Base-by-base conservation (phyloP, 35 echinoderm and acorn worm species). In the Acanthaster planci region DNA sequence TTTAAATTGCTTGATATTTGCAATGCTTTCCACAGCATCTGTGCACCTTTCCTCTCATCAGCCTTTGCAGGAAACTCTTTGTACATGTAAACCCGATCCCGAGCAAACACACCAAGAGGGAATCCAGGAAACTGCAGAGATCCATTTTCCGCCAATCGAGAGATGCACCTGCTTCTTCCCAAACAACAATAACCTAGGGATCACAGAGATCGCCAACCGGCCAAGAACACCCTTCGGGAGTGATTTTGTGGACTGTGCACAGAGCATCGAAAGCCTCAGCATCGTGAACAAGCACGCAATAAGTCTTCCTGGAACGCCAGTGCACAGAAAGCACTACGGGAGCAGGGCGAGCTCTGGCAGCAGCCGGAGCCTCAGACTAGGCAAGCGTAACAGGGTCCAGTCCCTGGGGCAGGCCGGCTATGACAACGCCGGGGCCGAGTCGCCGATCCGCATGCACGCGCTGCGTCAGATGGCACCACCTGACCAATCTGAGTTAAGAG, bases 51-150 rank as follows among this genome's bases (percentile, higher is more conserved):
- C 14, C 23, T 72, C 30, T 26, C 34, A 31, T 34, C 64, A 72
- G 64, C 64, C 64, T 31, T 34, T 72, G 64, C 64, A 72, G 1
- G 64, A 72, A 72, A 72, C 14, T 72, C 64, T 72, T 27, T 72
- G 64, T 26, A 72, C 64, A 72, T 72, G 64, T 26, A 34, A 1
- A 72, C 26, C 26, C 14, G 6, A 72, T 7, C 23, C 64, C 14
- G 64, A 31, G 23, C 64, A 72, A 14, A 27, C 64, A 31, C 64
- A 72, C 30, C 22, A 15, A 34, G 34, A 72, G 30, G 9, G 26
- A 72, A 34, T 31, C 23, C 64, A 72, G n/a, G 64, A 72, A 26
- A 21, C 23, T 72, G 26, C 23, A 9, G 34, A 72, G 64, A 72
- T 72, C 34, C 64, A 72, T 26, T 14, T 34, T 31, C 26, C 64